Conservation (phyloP, 2,113 vertebrate genomes). For the Crotalus helleri region DNA sequence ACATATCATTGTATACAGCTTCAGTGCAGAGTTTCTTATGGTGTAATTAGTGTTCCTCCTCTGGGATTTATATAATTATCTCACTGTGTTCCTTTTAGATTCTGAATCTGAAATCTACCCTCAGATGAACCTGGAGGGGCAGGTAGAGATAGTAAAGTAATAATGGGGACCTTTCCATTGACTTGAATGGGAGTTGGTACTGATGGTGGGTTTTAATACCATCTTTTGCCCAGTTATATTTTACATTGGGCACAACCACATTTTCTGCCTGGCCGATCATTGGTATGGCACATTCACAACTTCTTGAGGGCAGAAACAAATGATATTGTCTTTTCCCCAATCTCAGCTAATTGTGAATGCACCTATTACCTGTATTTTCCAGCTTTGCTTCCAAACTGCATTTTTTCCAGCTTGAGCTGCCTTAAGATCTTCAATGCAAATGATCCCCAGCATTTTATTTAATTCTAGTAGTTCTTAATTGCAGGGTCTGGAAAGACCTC, state of each 20-base stretch:
- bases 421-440: background rate
- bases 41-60: background rate
- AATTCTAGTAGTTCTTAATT: background rate
- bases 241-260: background rate
- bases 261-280: background rate
- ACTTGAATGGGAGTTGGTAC: background rate
- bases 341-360: background rate
- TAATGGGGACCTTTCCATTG: background rate
- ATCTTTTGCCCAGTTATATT: background rate
- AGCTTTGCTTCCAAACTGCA: background rate
- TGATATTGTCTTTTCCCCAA: background rate
- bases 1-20: background rate
- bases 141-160: too few relatives aligned
- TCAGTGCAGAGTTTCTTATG: background rate
- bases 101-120: background rate
- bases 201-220: background rate
- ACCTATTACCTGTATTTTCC: background rate
- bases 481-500: background rate
- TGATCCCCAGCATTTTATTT: background rate
- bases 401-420: background rate
- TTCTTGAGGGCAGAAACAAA: background rate
- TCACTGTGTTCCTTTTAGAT: background rate
- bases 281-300: background rate
- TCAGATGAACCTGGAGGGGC: background rate
- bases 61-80: background rate